Conservation (phyloP, 1,140 invertebrate species). For the Pissodes strobi region DNA sequence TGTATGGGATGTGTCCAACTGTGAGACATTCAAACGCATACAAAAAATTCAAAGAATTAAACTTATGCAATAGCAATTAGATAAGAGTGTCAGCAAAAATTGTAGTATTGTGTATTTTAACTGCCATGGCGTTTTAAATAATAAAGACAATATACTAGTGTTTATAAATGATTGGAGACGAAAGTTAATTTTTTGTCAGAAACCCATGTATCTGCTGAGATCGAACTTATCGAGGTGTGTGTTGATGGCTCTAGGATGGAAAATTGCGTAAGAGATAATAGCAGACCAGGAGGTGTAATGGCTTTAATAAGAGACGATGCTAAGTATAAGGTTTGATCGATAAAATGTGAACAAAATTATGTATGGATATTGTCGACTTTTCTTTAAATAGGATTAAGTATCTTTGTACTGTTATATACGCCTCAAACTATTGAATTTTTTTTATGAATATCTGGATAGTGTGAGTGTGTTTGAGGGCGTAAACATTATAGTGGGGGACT, state of each 20-base stretch:
- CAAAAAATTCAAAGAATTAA: constrained; percentile 5
- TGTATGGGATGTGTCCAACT: constrained; percentile 18
- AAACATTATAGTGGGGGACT: constrained; percentile 2
- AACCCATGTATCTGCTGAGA: constrained; percentile 12
- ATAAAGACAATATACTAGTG: too few species aligned
- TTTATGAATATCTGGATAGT: not conserved
- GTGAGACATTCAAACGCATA: constrained; percentile 16
- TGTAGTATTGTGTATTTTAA: constrained; percentile 20
- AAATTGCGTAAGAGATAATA: not conserved
- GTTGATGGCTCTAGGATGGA: constrained; percentile 12
- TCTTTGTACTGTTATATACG: not conserved
- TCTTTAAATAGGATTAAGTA: not conserved
- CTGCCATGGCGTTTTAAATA: constrained; percentile 14
- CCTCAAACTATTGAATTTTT: not conserved
- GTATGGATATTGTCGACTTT: constrained; percentile 3
- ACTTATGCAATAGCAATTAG: constrained; percentile 17
- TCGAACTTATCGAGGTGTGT: constrained; percentile 8
- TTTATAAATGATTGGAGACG: constrained; percentile 22
- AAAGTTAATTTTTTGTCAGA: constrained; percentile 14
- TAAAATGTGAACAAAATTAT: not conserved
- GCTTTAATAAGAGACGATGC: not conserved
- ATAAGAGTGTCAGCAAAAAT: not conserved
- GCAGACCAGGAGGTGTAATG: not conserved
- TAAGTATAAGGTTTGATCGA: not conserved
- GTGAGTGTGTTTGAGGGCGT: not conserved